Base-by-base conservation (phyloP, 2,113 vertebrate genomes). In the Sphyrna mokarran region DNA sequence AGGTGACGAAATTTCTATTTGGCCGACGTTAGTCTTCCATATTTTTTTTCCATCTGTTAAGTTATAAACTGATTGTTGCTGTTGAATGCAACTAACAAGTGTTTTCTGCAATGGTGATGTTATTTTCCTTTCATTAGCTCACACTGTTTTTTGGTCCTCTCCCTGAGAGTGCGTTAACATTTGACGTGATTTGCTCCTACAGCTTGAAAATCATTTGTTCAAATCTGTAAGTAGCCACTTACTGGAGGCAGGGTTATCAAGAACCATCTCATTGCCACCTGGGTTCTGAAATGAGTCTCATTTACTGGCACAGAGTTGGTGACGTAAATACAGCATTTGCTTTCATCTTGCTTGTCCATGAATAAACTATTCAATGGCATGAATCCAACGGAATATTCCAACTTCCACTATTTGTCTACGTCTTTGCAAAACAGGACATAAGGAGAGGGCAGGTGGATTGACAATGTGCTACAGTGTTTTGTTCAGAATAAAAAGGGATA, bases 361-460 rank as follows among this genome's bases (percentile, higher is more conserved):
- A 93, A 37, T 93, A 20, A 93, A 66, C 89, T 37, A 93, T 66
- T 93, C 61, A 93, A 66, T 66, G 33, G 66, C 22, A 33, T 7
- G 33, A 93, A n/a, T 91, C 89, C 33, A 33, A 91, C 18, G 33
- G 61, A 66, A n/a, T 37, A 63, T 93, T 66, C 66, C 33, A 37
- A 66, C 18, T 93, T 93, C 89, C 89, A 93, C 61, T 93, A 93
- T 93, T 93, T 91, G 58, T 91, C 61, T 63, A 33, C 16, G 6
- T n/a, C 89, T 63, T 91, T 93, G 89, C 63, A 29, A 93, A 66
- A 93, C 89, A 93, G 89, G 61, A 66, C 18, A 20, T 93, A 37
- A 37, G 61, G 89, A 37, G n/a, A 22, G 14, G 3, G 33, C 89
- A 66, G 29, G 89, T 63, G 58, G 26, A 16, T 14, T 91, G 89